Percentiles rank a stretch among this genome's conserved stretches.
These are phyloP conservation scores for Ptychobarbus kaznakovi DNA, from an alignment of 2,797 vertebrate species.

Conservation along the genomic window DNA sequence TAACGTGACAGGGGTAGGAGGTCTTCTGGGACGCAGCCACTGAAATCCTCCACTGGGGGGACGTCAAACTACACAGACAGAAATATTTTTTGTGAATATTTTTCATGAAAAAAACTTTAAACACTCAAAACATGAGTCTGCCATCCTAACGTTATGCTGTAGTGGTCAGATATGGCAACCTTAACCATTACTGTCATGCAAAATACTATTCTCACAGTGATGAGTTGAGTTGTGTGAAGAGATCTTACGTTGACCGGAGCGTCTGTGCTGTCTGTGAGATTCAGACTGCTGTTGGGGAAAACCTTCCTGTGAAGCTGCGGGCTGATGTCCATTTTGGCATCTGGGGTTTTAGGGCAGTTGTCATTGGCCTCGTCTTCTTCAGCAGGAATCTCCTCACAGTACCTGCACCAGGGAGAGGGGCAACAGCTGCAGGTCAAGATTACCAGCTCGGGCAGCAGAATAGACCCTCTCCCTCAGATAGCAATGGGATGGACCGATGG, in stretches of 20 bases:
- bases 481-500: constrained; percentile 25
- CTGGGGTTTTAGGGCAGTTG: constrained; percentile 90
- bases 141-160: neutral
- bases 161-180: neutral
- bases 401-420: constrained; percentile 79
- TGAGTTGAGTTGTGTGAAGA: neutral
- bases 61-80: constrained; percentile 44
- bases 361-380: constrained; percentile 95
- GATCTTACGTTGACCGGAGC: constrained; percentile 78
- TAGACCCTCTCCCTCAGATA: constrained; percentile 44
- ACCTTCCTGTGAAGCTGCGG: constrained; percentile 87
- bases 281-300: constrained; percentile 85
- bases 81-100: neutral
- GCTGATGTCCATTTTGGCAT: constrained; percentile 90
- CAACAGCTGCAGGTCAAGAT: constrained; percentile 77
- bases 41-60: constrained; percentile 79
- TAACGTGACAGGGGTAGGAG: constrained; percentile 79
- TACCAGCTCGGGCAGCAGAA: constrained; percentile 68
- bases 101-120: neutral
- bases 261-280: constrained; percentile 82
- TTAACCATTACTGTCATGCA: neutral
- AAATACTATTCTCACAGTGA: neutral
- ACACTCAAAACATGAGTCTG: neutral
- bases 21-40: constrained; percentile 85
- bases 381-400: constrained; percentile 96